Evolutionary conservation across 2,888 invertebrate species (phyloP), one percentile per base, ranked within the genome.

Genomic region (Lithophane ornitopus): DNA sequence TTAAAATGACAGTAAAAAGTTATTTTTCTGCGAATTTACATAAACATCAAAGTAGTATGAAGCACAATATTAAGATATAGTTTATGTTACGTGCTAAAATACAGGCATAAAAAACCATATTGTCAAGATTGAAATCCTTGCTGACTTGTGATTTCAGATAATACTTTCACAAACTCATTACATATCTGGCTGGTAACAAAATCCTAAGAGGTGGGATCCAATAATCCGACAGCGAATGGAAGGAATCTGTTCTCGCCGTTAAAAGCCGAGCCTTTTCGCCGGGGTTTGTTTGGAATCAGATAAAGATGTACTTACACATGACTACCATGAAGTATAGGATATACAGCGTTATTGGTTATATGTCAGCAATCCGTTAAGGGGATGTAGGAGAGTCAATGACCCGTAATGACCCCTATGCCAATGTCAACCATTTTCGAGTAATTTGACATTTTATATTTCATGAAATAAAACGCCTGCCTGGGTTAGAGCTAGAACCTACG

Each of bases 171-270:
- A 46, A 67, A 68, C 63, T 73, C 70, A 76, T 82, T 76, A 80
- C 54, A 67, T 49, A 76, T 70, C 77, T 61, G 63, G 46, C 19
- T 80, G 58, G 56, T 69, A 76, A 74, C 58, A 70, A 77, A 76
- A 83, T 81, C 70, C 78, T 81, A 49, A 72, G 69, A 78, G 79
- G 70, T 74, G 52, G 63, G 70, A 81, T 71, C 76, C 85, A 84
- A 84, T 89, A 90, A 90, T 86, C 88, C 77, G 88, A 85, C 86
- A 82, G 81, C 58, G 80, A 84, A 88, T 69, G 69, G 76, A 80
- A 80, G 81, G 77, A 44, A 81, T 74, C 84, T 84, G 82, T 85
- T 87, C 80, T 62, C 80, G 78, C 65, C 68, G 76, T 73, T 85
- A 81, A 86, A 87, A 88, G 78, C 76, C 76, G 79, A 81, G 75